Base-by-base conservation (phyloP, 2,888 invertebrate species). In the Syrphus vitripennis region DNA sequence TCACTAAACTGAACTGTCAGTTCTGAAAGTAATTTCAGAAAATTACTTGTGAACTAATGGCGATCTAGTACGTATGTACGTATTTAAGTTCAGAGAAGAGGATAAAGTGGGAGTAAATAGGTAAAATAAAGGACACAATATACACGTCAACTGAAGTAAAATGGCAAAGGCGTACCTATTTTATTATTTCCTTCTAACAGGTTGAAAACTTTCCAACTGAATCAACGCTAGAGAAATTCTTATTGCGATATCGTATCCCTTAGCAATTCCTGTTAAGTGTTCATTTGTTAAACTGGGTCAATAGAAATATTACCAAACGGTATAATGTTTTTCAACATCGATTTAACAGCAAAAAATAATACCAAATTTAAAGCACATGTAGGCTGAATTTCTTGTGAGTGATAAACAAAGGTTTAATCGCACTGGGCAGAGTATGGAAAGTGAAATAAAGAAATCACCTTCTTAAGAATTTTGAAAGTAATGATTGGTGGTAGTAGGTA, bases 241-340 rank as follows among this genome's bases (percentile, higher is more conserved):
- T 71, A 10, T 34, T 10, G 6, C 0, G 21, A 50, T 26, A 50
- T 50, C 9, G 48, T 59, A 55, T 63, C 65, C 79, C 63, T 59
- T 69, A 70, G 75, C 69, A 70, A 57, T 79, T 21, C 70, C 14
- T 80, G 42, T 76, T 69, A 72, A 69, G 42, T 78, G 59, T 78
- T 83, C 70, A 80, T 71, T 75, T 80, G 42, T 65, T 80, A 19
- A 83, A 83, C 75, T 83, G 40, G 83, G 83, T 83, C 79, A 83
- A 57, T 75, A 34, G 65, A 70, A 59, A 45, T 76, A 80, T 50
- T 57, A 59, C 37, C 45, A 48, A 74, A 48, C 24, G 59, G n/a
- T 26, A 59, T 40, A 34, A 24, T 74, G 24, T 67, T 69, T 16
- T 40, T 48, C 0, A 40, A 31, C n/a, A 61, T 61, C 61, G 61